A percentile compares a stretch with the other conserved stretches of the same genome.
These are phyloP conservation scores for Bettongia penicillata DNA, from an alignment of 2,113 vertebrate genomes.

Conservation along the genomic window DNA sequence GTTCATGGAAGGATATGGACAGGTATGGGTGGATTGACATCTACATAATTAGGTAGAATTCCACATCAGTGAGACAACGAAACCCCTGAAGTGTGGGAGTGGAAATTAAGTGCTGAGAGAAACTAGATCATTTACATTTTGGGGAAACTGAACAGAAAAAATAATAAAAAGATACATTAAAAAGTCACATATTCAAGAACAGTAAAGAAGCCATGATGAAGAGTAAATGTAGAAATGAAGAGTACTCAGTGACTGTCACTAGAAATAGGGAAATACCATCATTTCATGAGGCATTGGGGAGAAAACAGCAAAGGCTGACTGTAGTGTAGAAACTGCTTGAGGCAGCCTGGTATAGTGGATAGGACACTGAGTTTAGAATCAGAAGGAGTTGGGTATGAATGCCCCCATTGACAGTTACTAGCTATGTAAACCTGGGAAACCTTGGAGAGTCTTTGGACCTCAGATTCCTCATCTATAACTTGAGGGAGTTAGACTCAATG, in stretches of 20 bases:
- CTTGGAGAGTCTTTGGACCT: neutral
- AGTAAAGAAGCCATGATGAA: neutral
- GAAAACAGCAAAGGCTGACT: neutral
- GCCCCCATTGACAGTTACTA: neutral
- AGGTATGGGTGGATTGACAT: neutral
- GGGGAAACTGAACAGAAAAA: neutral
- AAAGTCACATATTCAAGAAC: neutral
- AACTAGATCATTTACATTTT: neutral
- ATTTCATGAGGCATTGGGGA: neutral
- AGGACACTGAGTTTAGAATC: neutral
- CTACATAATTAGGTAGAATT: neutral
- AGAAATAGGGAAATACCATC: neutral
- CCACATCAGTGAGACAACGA: neutral
- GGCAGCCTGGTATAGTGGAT: neutral
- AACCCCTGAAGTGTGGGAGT: neutral
- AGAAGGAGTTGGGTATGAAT: neutral
- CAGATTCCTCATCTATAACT: neutral
- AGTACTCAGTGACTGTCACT: neutral
- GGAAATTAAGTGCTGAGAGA: neutral
- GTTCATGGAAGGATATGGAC: neutral
- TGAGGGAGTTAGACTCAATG: neutral
- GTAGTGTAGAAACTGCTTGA: neutral
- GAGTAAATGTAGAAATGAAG: neutral
- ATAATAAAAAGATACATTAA: neutral
- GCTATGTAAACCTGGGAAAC: neutral